Conservation (phyloP, 2,888 invertebrate genomes). For the Caenorhabditis sp. region DNA sequence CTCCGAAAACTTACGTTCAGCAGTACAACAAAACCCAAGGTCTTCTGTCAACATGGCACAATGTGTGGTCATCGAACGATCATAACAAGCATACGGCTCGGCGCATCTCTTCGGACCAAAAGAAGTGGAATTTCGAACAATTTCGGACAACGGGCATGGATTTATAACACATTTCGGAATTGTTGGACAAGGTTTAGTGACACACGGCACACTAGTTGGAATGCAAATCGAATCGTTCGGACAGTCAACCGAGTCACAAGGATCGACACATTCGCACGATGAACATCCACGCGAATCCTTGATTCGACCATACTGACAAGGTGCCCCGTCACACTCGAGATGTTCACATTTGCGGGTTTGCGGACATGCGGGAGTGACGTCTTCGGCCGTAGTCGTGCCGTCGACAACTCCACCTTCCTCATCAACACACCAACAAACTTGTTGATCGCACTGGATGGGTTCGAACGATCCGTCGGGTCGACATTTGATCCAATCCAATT, state of each 20-base stretch:
- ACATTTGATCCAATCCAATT: slow-evolving; percentile 51
- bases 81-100: slow-evolving; percentile 45
- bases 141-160: slow-evolving; percentile 54
- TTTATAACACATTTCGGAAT: slow-evolving; percentile 65
- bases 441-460: slow-evolving; percentile 59
- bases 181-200: slow-evolving; percentile 44
- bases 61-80: slow-evolving; percentile 45
- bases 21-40: slow-evolving; percentile 60
- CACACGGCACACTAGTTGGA: slow-evolving; percentile 57
- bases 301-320: slow-evolving; percentile 60
- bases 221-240: slow-evolving; percentile 56
- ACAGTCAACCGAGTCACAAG: slow-evolving; percentile 60
- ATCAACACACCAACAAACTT: slow-evolving; percentile 67
- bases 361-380: slow-evolving; percentile 51
- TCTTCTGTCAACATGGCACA: slow-evolving; percentile 51
- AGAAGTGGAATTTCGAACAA: slow-evolving; percentile 42
- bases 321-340: slow-evolving; percentile 18
- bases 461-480: slow-evolving; percentile 61
- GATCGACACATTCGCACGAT: slow-evolving; percentile 62
- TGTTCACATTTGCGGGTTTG: slow-evolving; percentile 22
- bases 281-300: slow-evolving; percentile 61
- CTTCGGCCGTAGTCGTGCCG: slow-evolving; percentile 56
- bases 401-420: slow-evolving; percentile 55
- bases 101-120: slow-evolving; percentile 39
- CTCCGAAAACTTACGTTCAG: slow-evolving; percentile 11